Conservation (phyloP, 2,888 invertebrate species). For the Temnothorax rugatulus region DNA sequence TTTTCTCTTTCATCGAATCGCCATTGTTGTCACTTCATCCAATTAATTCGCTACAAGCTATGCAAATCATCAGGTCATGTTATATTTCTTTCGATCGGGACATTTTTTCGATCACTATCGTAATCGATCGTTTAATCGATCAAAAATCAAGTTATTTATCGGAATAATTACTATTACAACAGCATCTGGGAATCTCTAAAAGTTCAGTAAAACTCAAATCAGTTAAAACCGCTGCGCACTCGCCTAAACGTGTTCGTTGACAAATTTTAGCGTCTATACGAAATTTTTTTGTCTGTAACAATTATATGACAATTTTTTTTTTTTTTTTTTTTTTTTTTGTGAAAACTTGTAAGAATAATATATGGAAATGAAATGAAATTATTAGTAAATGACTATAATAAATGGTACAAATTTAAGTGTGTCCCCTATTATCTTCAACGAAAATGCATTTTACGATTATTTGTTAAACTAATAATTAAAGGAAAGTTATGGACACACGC, state of each 20-base stretch:
- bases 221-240: neutral
- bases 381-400: neutral
- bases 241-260: neutral
- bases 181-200: neutral
- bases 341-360: neutral
- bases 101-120: neutral
- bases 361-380: neutral
- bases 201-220: neutral
- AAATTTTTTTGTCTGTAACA: slow-evolving; percentile 5
- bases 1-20: slow-evolving; percentile 62
- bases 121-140: neutral
- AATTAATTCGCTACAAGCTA: neutral
- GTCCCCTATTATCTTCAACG: neutral
- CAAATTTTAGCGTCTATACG: neutral
- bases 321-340: too few species aligned
- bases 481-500: neutral
- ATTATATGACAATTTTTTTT: neutral
- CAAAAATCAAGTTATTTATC: neutral
- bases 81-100: slow-evolving; percentile 33
- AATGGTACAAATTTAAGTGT: neutral
- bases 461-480: neutral
- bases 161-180: neutral
- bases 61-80: slow-evolving; percentile 51
- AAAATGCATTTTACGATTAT: neutral
- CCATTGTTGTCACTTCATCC: slow-evolving; percentile 59